These are phyloP conservation scores for Carterocephalus palaemon DNA, from an alignment of 2,888 invertebrate species.

Conservation along the genomic window DNA sequence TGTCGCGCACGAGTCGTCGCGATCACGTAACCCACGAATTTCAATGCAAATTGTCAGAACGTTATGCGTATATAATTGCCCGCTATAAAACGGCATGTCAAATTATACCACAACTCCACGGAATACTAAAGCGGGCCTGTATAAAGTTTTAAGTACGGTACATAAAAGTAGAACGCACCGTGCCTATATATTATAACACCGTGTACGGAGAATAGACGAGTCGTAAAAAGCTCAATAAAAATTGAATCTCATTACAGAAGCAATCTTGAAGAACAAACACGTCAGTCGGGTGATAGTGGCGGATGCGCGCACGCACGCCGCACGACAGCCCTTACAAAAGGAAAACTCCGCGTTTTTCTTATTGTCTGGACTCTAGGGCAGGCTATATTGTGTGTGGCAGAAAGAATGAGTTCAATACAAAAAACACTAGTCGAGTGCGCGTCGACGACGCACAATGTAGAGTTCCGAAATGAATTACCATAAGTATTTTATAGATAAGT, in stretches of 20 bases:
- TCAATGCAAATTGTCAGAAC: constrained; percentile 23
- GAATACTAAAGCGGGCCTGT: constrained; percentile 17
- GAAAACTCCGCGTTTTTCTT: constrained; percentile 47
- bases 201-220: constrained; percentile 1
- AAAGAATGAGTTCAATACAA: constrained; percentile 23
- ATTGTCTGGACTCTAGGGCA: constrained; percentile 50
- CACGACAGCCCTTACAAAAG: constrained; percentile 26
- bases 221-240: constrained; percentile 39
- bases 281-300: constrained; percentile 45
- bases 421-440: background rate
- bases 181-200: constrained; percentile 4
- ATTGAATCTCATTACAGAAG: constrained; percentile 41
- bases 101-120: constrained; percentile 16
- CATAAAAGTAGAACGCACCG: constrained; percentile 5
- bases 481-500: too few relatives aligned
- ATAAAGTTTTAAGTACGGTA: constrained; percentile 10
- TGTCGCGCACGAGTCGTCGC: background rate
- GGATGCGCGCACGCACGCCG: constrained; percentile 31
- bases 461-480: too few relatives aligned
- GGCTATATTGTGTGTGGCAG: constrained; percentile 36
- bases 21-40: constrained; percentile 25
- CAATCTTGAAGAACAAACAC: constrained; percentile 48
- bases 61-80: constrained; percentile 25
- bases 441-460: background rate
- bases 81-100: constrained; percentile 25